Evolutionary conservation across 2,797 vertebrate genomes (phyloP).

Genomic region (Scyliorhinus canicula): DNA sequence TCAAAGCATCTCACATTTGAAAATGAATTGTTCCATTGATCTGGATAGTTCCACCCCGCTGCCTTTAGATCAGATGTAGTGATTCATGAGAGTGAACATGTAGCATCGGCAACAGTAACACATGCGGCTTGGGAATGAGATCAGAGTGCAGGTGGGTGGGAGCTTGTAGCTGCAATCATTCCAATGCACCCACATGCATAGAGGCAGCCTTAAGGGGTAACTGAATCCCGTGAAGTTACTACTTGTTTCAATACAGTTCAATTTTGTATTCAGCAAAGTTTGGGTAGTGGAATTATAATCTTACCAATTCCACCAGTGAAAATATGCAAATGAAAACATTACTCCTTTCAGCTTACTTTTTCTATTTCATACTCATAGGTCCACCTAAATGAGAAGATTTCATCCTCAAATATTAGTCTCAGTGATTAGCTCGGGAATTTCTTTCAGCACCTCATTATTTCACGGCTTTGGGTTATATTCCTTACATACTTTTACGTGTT

Average conservation of each 20-base stretch:
- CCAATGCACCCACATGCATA: neutral
- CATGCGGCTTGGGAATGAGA: neutral
- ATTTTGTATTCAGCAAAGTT: neutral
- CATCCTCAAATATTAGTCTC: neutral
- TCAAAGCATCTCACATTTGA: neutral
- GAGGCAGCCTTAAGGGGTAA: neutral
- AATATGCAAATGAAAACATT: neutral
- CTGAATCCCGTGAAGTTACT: neutral
- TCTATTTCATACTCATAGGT: neutral
- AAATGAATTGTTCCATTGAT: neutral
- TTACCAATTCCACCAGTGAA: neutral
- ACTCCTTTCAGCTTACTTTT: neutral
- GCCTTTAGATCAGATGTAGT: neutral
- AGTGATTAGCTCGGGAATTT: neutral
- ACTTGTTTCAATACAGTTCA: neutral
- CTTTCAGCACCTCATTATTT: neutral
- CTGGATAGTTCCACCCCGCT: neutral
- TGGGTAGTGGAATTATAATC: too few relatives aligned
- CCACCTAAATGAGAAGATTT: neutral
- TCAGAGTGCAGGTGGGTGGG: neutral
- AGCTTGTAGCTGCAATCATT: neutral
- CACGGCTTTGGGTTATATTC: neutral
- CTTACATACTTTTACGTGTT: neutral
- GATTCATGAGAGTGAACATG: neutral
- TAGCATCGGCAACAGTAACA: neutral